Base-by-base conservation (phyloP, 2,888 invertebrate species). In the Trissolcus japonicus region DNA sequence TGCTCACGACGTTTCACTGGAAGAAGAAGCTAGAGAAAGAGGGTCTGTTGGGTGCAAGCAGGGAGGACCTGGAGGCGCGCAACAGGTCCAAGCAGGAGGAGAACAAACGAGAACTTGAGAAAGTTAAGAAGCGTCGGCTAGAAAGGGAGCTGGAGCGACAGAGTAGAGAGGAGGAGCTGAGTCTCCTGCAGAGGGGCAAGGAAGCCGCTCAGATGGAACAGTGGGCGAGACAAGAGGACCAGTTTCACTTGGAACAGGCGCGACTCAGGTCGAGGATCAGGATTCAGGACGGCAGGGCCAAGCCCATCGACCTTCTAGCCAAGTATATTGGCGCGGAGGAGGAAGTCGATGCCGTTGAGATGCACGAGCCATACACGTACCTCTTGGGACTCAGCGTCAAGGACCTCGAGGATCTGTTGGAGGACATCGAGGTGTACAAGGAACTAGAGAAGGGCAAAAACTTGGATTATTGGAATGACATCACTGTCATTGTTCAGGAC, bases 341-440 rank as follows among this genome's bases (percentile, higher is more conserved):
- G 83, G 92, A 94, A 80, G 95, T 96, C 61, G 95, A 98, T 83
- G 96, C 97, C 0, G 94, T 98, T 21, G 98, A 99, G 90, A 97
- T 99, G 96, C 97, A 98, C 86, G 98, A 99, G 88, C 99, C 99
- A 0, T 98, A 98, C 87, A 95, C 96, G 0, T 98, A 98, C 87
- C 92, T 99, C 0, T 96, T 97, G 86, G 98, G 98, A 0, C 91
- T 99, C 67, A 94, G 95, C 14, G 92, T 95, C 6, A 94, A 94
- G 80, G 99, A 99, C 89, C 91, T 99, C 19, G 99, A 99, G 88
- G 99, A 99, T 90, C 90, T 99, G 14, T 91, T 98, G 0, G 98
- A 96, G 82, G 99, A 99, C 86, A 99, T 99, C 69, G 96, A 97
- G 89, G 95, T 96, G 7, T 98, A 98, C 89, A 95, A 96, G 87